Evolutionary conservation across 2,888 invertebrate species (phyloP).

Genomic region (Patella caerulea): DNA sequence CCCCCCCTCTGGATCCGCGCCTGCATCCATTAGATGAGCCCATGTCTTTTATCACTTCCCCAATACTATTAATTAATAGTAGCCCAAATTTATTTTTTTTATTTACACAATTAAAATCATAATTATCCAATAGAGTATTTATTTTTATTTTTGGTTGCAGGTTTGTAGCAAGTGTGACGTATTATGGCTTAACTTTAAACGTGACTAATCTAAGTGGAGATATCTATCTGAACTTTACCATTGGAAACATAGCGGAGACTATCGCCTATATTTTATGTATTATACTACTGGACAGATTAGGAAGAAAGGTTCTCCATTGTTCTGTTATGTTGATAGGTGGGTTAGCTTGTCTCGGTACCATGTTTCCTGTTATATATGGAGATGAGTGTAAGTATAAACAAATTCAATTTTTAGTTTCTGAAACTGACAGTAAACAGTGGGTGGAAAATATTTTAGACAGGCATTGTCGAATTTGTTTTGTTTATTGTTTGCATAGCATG

Average conservation of each 20-base stretch:
- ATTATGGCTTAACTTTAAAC: constrained; percentile 84
- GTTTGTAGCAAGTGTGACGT: constrained; percentile 88
- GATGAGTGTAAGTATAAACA: constrained; percentile 28
- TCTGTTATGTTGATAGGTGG: constrained; percentile 36
- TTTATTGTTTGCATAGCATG: no score
- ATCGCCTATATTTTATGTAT: constrained; percentile 67
- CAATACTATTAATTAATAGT: no score
- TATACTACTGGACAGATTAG: constrained; percentile 61
- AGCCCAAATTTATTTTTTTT: no score
- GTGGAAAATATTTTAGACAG: no score
- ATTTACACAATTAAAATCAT: no score
- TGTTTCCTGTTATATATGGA: constrained; percentile 32
- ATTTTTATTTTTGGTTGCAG: constrained; percentile 37
- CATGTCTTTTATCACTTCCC: no score
- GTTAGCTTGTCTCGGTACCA: constrained; percentile 34
- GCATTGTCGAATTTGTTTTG: no score
- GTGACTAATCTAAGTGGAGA: constrained; percentile 76
- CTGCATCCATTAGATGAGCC: no score
- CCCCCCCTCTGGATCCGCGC: no score
- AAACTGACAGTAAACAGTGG: no score
- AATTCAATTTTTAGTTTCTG: no score
- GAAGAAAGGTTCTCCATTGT: constrained; percentile 57
- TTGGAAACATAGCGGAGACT: constrained; percentile 78
- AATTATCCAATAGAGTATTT: no score
- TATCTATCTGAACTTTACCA: constrained; percentile 86